A percentile compares a stretch with the other conserved stretches of the same genome.
Conservation (phyloP, 2,888 invertebrate species). For the Eumacrocentrus americanus region DNA sequence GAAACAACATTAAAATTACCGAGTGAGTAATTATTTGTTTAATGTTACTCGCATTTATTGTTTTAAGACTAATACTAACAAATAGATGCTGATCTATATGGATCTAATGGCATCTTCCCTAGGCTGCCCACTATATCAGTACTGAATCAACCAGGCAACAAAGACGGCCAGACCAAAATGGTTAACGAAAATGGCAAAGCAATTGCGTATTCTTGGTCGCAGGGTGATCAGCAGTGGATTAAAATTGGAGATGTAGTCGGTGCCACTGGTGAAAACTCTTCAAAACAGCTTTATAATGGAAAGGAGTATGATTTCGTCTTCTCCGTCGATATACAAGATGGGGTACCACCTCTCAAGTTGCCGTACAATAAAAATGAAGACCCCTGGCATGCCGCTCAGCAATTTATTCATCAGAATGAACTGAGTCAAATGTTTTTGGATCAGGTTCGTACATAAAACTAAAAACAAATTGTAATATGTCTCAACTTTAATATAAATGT, state of each 20-base stretch:
- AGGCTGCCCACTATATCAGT: constrained; percentile 80
- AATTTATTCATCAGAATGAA: constrained; percentile 84
- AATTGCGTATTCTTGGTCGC: constrained; percentile 81
- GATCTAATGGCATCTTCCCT: constrained; percentile 16
- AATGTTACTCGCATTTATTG: neutral
- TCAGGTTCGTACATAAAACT: constrained; percentile 60
- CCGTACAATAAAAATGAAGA: constrained; percentile 91
- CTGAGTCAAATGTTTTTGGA: constrained; percentile 88
- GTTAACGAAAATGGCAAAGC: constrained; percentile 77
- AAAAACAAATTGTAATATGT: neutral
- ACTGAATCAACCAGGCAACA: constrained; percentile 76
- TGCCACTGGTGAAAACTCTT: constrained; percentile 71
- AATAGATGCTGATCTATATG: constrained; percentile 20
- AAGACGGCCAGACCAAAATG: constrained; percentile 86
- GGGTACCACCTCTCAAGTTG: constrained; percentile 83
- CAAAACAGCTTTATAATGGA: constrained; percentile 83
- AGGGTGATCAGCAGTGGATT: constrained; percentile 73
- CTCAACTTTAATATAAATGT: constrained; percentile 12
- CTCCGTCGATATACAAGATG: constrained; percentile 93
- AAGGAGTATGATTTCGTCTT: constrained; percentile 96
- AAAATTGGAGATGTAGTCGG: constrained; percentile 91
- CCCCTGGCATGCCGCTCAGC: constrained; percentile 90
- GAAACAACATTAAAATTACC: constrained; percentile 70
- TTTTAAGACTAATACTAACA: constrained; percentile 8
- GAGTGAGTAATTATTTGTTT: constrained; percentile 67